Evolutionary conservation across 2,888 invertebrate genomes (phyloP), one percentile per base, ranked within the genome.

Genomic region (Cheilosia grossa): DNA sequence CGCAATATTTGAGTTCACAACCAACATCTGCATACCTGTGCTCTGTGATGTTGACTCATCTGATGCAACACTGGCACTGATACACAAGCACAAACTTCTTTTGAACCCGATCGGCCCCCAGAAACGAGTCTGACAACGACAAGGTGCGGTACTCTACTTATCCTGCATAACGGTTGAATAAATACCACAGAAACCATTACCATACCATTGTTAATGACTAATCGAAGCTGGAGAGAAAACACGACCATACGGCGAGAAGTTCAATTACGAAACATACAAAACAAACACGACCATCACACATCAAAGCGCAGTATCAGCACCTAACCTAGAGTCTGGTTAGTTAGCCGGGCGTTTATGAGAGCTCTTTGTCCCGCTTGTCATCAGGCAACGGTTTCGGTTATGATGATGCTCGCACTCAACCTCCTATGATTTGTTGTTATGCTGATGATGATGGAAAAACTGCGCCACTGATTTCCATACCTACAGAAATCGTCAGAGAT

Each of bases 171-270:
- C 69, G 58, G 66, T 42, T 33, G 58, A 67, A 24, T 51, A 67
- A 59, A 75, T 59, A 75, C 30, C 51, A 47, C 51, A 67, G 15
- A 56, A 24, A 47, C 51, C 58, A 17, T 37, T 33, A 67, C 53
- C 69, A 66, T 69, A 54, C 54, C 69, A 66, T 56, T 63, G 69
- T 56, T 78, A 69, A 70, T 78, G 69, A 78, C 78, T 70, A 78
- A 63, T 70, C 69, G 53, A 77, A 53, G 61, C 44, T 54, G 61
- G 61, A 69, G 77, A 77, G 69, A 77, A 59, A 19, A 9, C 58
- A 42, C 19, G 17, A 59, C 53, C 21, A 27, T 66, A 6, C 19
- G 24, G 24, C 21, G 51, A 37, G 30, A 64, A 56, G 56, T 77
- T 53, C 69, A 69, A 78, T 78, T 70, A 78, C 51, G 78, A 78